These are phyloP conservation scores for Falco berigora DNA, from an alignment of 2,797 vertebrate genomes.

Conservation along the genomic window DNA sequence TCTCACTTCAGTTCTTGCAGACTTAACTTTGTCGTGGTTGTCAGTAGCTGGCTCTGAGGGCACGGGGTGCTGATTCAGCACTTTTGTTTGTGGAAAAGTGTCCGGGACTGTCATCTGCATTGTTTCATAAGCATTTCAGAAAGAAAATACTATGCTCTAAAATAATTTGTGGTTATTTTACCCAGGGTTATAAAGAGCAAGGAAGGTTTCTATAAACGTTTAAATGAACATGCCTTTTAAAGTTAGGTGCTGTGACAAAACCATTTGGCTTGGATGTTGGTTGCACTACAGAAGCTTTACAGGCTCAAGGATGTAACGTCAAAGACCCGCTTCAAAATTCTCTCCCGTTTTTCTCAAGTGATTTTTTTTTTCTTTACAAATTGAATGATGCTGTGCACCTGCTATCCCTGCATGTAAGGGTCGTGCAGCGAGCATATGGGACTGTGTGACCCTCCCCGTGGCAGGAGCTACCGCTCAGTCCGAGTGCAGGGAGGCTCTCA, in stretches of 20 bases:
- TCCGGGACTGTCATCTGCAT: neutral
- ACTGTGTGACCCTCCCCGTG: fast-evolving
- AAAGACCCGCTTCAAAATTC: neutral
- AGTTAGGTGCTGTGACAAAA: neutral
- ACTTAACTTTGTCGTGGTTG: neutral
- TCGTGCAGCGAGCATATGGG: fast-evolving
- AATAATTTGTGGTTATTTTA: neutral
- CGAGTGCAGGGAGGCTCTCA: neutral
- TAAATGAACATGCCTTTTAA: neutral
- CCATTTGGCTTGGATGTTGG: neutral
- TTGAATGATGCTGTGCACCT: neutral
- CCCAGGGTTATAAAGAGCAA: neutral
- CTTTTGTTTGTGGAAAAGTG: neutral
- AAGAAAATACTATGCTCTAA: neutral
- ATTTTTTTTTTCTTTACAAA: neutral
- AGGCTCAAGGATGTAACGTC: neutral
- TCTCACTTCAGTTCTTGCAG: neutral
- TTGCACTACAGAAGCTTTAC: neutral
- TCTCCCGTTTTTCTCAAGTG: neutral
- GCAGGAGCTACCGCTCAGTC: neutral
- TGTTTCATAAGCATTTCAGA: neutral
- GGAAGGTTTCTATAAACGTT: neutral
- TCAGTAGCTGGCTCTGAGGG: neutral
- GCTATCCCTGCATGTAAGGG: neutral
- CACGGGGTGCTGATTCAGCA: neutral